Conservation (phyloP, 1,140 invertebrate species). For the Penaeus indicus region DNA sequence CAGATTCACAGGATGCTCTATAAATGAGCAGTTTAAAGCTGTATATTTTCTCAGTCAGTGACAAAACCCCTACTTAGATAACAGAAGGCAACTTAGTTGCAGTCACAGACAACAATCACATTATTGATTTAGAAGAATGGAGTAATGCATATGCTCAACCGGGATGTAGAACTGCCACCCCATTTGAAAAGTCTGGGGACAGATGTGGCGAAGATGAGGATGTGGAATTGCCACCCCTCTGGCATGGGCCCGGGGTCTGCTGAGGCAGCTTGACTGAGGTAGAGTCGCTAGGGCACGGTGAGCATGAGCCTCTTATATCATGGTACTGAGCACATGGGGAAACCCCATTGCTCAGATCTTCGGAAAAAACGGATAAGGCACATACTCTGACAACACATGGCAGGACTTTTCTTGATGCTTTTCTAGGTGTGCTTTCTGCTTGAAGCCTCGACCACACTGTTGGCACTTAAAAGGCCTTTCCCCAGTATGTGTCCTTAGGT, state of each 20-base stretch:
- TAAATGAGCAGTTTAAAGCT: conserved; percentile 57
- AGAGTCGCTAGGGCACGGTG: conserved; percentile 48
- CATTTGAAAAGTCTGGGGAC: conserved; percentile 11
- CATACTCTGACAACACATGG: conserved; percentile 66
- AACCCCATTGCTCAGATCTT: conserved; percentile 58
- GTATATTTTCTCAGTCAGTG: conserved; percentile 38
- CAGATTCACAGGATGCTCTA: conserved; percentile 61
- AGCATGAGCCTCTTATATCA: conserved; percentile 51
- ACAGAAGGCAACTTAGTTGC: conserved; percentile 40
- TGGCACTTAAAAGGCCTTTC: conserved; percentile 67
- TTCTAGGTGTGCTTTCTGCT: conserved; percentile 67
- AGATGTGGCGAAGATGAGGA: conserved; percentile 27
- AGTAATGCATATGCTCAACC: conserved; percentile 53
- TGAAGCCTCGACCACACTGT: conserved; percentile 66
- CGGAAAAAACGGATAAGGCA: conserved; percentile 66
- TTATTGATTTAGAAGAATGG: conserved; percentile 28
- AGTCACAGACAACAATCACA: conserved; percentile 47
- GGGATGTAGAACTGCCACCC: conserved; percentile 27
- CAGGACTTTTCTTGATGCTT: conserved; percentile 67
- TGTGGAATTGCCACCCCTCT: conserved; percentile 32
- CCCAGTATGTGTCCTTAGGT: conserved; percentile 96
- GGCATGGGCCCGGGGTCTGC: conserved; percentile 18
- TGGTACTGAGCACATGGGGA: conserved; percentile 23
- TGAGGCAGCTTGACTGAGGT: conserved; percentile 58
- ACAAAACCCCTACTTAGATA: conserved; percentile 23